Evolutionary conservation across 92 coral and sea anemone genomes (phyloP).

Genomic region (Isaurus tuberculatus): DNA sequence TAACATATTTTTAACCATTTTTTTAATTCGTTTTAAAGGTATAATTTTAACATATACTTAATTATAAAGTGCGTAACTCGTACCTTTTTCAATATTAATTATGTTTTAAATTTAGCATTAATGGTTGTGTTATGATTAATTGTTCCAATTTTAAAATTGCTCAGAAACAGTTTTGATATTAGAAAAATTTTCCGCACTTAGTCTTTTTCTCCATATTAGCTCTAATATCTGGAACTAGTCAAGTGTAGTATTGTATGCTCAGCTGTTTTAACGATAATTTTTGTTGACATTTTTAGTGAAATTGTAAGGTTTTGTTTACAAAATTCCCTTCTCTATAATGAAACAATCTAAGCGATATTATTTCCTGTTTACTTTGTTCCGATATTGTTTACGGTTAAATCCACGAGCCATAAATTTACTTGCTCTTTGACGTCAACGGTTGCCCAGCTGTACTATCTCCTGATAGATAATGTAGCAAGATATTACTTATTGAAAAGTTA

Average conservation of each 20-base stretch:
- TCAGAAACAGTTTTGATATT: neutral
- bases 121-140: too few relatives aligned
- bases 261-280: neutral
- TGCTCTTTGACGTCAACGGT: too few relatives aligned
- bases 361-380: neutral
- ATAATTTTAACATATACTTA: too few relatives aligned
- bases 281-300: constrained; percentile 12
- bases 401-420: neutral
- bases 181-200: neutral
- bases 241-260: neutral
- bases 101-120: too few relatives aligned
- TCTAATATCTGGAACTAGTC: neutral
- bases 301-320: neutral
- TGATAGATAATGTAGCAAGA: too few relatives aligned
- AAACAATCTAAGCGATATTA: neutral
- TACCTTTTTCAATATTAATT: too few relatives aligned
- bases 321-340: neutral
- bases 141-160: neutral
- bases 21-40: too few relatives aligned
- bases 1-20: too few relatives aligned
- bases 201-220: neutral
- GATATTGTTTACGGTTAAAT: neutral
- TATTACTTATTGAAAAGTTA: too few relatives aligned
- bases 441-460: too few relatives aligned
- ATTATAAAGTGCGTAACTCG: too few relatives aligned